Base-by-base conservation (phyloP, 2,113 vertebrate genomes). In the Trochalopteron elliotii region DNA sequence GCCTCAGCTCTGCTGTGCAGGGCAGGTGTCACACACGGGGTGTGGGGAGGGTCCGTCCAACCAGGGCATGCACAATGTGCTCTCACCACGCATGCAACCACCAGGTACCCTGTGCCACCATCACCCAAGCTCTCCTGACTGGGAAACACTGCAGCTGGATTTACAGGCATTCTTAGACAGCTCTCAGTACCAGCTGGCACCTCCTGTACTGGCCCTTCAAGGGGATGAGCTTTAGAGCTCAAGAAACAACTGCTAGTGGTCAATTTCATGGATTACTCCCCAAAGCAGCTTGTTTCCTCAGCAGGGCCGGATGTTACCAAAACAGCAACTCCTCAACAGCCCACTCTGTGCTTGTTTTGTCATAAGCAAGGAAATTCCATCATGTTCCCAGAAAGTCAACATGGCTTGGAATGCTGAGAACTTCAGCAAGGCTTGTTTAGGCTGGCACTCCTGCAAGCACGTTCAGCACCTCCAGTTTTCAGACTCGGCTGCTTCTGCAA, bases 61-160 rank as follows among this genome's bases (percentile, higher is more conserved):
- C 60, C 90, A 89, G 90, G 53, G 84, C 97, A 97, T 97, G 97
- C 97, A 74, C 83, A 53, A 84, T 53, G 88, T 67, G 47, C 22
- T 94, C 64, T 82, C 88, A 83, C 45, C 96, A 97, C 74, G 47
- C 97, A 97, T 30, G 4, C 42, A 70, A 49, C 55, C 72, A 21
- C 8, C 80, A 78, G 75, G 25, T 7, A 14, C 15, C 7, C 37
- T 52, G 63, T 44, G 63, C 69, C 45, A 61, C 69, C 57, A 53
- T 3, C 70, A 61, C 78, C 53, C 24, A 65, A 65, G 33, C 79
- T 44, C 70, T 42, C 52, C 63, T 16, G 12, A 16, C 35, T 16
- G 8, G 63, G 12, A 55, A 45, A 39, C 39, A 25, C 12, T 31
- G 18, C 30, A 37, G 44, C 37, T 80, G 55, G 14, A 71, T 40